Conservation (phyloP, 2,888 invertebrate species). For the Scelioninae gen. 1 region DNA sequence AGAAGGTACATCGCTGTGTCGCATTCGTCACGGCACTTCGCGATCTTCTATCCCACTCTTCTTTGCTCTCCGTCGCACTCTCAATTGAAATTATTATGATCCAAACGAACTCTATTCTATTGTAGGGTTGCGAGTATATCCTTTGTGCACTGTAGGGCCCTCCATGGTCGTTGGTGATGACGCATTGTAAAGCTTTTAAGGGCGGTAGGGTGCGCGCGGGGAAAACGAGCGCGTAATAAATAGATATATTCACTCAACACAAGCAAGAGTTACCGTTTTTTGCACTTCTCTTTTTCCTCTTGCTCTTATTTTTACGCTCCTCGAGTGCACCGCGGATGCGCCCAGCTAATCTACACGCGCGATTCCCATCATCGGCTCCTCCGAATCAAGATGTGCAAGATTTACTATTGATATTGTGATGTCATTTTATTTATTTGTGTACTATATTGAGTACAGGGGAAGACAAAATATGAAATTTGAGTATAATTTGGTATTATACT, state of each 20-base stretch:
- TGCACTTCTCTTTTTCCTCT: constrained; percentile 44
- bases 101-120: constrained; percentile 84
- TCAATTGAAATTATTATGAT: constrained; percentile 84
- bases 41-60: constrained; percentile 54
- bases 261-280: constrained; percentile 53
- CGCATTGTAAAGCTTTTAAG: constrained; percentile 84
- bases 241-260: constrained; percentile 77
- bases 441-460: too few relatives aligned
- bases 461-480: too few relatives aligned
- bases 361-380: neutral
- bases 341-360: constrained; percentile 48
- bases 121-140: constrained; percentile 84
- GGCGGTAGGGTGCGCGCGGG: constrained; percentile 72
- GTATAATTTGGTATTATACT: too few relatives aligned
- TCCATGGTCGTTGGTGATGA: constrained; percentile 82
- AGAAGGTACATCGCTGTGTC: constrained; percentile 48
- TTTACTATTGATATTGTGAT: too few relatives aligned
- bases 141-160: constrained; percentile 83
- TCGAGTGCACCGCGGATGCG: constrained; percentile 20
- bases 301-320: constrained; percentile 36
- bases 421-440: neutral
- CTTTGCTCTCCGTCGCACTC: constrained; percentile 72
- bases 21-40: constrained; percentile 70
- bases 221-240: constrained; percentile 79
- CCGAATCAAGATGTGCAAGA: too few relatives aligned